phyloP scores from a whole-genome alignment of 2,113 vertebrate species.

The Fulmarus glacialis region DNA sequence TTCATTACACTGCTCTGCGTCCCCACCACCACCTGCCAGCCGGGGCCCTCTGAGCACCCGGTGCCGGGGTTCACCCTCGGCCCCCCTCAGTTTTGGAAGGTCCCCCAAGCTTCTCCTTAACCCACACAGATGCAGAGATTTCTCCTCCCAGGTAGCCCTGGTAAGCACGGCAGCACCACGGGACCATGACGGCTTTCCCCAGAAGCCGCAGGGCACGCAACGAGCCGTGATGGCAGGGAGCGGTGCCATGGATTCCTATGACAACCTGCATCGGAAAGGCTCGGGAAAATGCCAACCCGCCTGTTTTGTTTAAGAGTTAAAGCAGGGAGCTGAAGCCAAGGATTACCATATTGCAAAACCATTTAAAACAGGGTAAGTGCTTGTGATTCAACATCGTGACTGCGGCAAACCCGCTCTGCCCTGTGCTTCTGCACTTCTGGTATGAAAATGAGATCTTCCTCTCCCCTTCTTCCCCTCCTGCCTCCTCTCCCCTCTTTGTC shows the following conservation, averaged over 20 bases:
- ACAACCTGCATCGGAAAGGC: accelerated
- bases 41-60: accelerated
- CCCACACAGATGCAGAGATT: accelerated
- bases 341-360: not conserved
- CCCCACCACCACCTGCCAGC: not conserved
- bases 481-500: not conserved
- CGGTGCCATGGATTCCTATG: not conserved
- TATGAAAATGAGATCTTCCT: not conserved
- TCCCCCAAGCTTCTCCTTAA: not conserved
- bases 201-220: accelerated
- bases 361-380: not conserved
- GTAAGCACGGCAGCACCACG: accelerated
- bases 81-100: not conserved
- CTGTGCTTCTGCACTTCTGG: not conserved
- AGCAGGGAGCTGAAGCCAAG: not conserved
- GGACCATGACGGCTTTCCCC: not conserved
- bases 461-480: not conserved
- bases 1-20: not conserved
- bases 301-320: not conserved
- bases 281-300: accelerated
- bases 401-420: not conserved
- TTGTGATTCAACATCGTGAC: not conserved
- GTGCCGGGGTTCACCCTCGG: accelerated
- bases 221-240: accelerated
- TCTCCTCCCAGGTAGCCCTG: not conserved